Evolutionary conservation across 2,113 vertebrate genomes (phyloP).

Genomic region (Alouatta palliata): DNA sequence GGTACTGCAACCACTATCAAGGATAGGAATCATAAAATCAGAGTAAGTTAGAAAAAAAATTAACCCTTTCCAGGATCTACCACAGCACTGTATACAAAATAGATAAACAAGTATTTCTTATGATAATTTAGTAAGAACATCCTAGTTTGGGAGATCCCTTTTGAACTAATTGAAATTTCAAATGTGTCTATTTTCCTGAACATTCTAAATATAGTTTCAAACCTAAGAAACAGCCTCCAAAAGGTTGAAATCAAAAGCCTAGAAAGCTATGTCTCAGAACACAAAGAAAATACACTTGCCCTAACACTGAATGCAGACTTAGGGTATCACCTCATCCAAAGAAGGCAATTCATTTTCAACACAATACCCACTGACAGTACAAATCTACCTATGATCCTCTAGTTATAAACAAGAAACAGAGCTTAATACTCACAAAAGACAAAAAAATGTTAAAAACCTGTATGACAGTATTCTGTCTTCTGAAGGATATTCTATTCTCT

Average conservation of each 20-base stretch:
- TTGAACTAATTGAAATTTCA: constrained; percentile 20
- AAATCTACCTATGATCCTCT: not conserved
- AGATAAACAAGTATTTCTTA: not conserved
- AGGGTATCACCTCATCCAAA: constrained; percentile 15
- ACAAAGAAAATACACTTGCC: not conserved
- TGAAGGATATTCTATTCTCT: constrained; percentile 52
- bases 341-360: not conserved
- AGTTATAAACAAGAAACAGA: constrained; percentile 25
- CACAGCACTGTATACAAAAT: not conserved
- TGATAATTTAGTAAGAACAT: not conserved
- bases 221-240: not conserved
- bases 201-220: not conserved
- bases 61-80: not conserved
- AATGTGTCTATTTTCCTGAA: constrained; percentile 16
- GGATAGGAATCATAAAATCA: constrained; percentile 11
- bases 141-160: not conserved
- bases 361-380: not conserved
- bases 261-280: not conserved
- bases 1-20: not conserved
- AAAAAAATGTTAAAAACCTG: not conserved
- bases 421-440: not conserved
- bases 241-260: not conserved
- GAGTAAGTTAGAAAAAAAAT: not conserved
- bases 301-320: not conserved
- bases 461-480: constrained; percentile 18